Base-by-base conservation (phyloP, 2,113 vertebrate genomes). In the Apistogramma diplotaenia region DNA sequence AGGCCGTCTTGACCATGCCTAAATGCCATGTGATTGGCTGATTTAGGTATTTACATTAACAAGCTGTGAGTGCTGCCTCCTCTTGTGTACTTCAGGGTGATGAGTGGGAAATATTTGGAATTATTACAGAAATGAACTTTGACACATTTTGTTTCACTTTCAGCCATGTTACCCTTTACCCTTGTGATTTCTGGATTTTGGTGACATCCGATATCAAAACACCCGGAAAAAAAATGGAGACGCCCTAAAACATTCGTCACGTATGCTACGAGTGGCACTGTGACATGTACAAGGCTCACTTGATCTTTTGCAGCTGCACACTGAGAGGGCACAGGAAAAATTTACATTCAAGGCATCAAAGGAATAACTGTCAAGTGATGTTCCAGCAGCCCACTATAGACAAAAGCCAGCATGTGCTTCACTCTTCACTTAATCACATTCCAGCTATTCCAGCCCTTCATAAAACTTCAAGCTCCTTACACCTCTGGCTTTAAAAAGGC, bases 321-420 rank as follows among this genome's bases (percentile, higher is more conserved):
- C 33, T 43, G 46, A 83, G 53, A 76, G 33, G 31, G 40, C 58
- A 78, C 53, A 15, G 87, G 75, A 88, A 88, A 89, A 76, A 81
- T 88, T 89, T 83, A 84, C 81, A 83, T 77, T 76, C 10, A 65
- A 61, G 70, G 65, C 87, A 84, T 91, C 77, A 82, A 80, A 87
- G 85, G 70, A 81, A 78, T 74, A 67, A 60, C 79, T 74, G 54
- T 16, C 3, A 75, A 81, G 65, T 56, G 82, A 84, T 74, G 35
- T 56, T 67, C 21, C 25, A 37, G 73, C 62, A 40, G 74, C 29
- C 57, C 72, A 35, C 8, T n/a, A 56, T 60, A 5, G 40, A 56
- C 3, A 5, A 73, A 46, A 49, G 29, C 46, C 62, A 3, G 3
- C 90, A 87, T 82, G 78, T 88, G 85, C 79, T 85, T 54, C 62